Conservation (phyloP, 2,113 vertebrate genomes). For the Podocnemis expansa region DNA sequence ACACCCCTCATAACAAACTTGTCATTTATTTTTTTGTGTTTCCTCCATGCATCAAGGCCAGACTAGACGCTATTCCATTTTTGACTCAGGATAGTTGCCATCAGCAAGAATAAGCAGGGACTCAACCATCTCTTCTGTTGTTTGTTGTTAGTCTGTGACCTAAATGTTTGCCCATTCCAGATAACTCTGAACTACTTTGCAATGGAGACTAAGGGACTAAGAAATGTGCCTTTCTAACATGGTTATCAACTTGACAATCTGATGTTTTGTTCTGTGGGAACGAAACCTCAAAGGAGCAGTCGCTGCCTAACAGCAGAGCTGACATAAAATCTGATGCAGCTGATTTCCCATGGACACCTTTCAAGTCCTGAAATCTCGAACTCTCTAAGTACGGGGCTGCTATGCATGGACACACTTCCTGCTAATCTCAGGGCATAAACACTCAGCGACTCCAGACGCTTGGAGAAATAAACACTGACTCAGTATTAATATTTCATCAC, state of each 20-base stretch:
- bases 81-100: not conserved
- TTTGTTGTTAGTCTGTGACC: constrained; percentile 21
- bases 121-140: not conserved
- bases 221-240: not conserved
- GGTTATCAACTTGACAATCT: constrained; percentile 38
- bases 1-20: not conserved
- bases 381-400: constrained; percentile 55
- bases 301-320: constrained; percentile 19
- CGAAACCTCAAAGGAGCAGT: not conserved
- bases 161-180: constrained; percentile 30
- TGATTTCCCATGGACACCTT: constrained; percentile 49
- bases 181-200: not conserved
- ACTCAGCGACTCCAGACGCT: constrained; percentile 72
- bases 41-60: constrained; percentile 23
- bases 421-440: constrained; percentile 73
- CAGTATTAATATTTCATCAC: constrained; percentile 81
- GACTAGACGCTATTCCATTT: not conserved
- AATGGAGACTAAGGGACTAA: not conserved
- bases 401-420: constrained; percentile 74
- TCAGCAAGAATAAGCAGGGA: not conserved
- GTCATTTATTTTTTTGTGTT: not conserved
- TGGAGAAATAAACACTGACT: constrained; percentile 78
- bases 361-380: constrained; percentile 62
- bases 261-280: not conserved
- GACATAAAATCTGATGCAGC: constrained; percentile 33